A percentile compares a stretch with the other conserved stretches of the same genome.
Evolutionary conservation across 2,888 invertebrate genomes (phyloP).

Genomic region (Diadegma fenestrale): DNA sequence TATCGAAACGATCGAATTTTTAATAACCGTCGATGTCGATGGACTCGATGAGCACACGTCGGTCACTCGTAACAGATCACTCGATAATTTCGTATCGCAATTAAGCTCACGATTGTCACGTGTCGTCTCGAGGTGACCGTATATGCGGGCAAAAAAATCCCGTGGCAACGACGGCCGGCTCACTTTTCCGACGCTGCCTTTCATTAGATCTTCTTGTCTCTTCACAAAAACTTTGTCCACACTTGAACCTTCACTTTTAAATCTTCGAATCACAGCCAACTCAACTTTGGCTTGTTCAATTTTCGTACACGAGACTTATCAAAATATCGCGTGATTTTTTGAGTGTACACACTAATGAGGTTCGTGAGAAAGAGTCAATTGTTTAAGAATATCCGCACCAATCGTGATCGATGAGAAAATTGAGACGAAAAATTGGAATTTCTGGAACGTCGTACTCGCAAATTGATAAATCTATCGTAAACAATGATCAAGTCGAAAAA

Average conservation of each 20-base stretch:
- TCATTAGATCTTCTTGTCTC: slow-evolving; percentile 15
- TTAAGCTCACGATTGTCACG: slow-evolving; percentile 68
- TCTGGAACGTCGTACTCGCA: background rate
- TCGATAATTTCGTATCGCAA: slow-evolving; percentile 7
- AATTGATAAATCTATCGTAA: background rate
- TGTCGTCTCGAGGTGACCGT: slow-evolving; percentile 90
- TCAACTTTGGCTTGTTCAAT: background rate
- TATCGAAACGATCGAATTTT: background rate
- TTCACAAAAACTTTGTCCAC: background rate
- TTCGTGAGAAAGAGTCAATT: background rate
- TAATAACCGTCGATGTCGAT: slow-evolving; percentile 10
- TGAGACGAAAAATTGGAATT: background rate
- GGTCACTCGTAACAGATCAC: background rate
- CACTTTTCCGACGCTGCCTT: background rate
- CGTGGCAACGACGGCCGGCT: slow-evolving; percentile 90
- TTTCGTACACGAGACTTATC: background rate
- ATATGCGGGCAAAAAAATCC: slow-evolving; percentile 92
- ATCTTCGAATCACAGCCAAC: background rate
- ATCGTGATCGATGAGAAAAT: background rate
- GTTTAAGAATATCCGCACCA: background rate
- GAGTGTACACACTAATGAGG: background rate
- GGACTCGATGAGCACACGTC: background rate
- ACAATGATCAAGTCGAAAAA: background rate
- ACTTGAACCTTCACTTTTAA: background rate
- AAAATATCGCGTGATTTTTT: background rate